phyloP scores from a whole-genome alignment of 2,113 vertebrate genomes.

The Hypomesus transpacificus region DNA sequence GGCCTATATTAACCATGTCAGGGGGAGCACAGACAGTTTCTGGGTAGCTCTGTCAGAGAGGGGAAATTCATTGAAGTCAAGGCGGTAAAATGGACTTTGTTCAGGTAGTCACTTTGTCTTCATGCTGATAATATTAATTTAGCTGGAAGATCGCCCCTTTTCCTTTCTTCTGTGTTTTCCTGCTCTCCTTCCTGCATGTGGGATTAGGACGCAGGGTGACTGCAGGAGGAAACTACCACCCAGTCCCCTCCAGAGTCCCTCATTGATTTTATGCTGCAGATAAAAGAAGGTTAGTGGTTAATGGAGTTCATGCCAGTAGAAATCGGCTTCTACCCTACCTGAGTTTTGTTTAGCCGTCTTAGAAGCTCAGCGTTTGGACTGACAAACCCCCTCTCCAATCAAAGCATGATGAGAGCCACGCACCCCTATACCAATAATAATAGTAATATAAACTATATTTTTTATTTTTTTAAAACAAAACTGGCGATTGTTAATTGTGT shows the following conservation, averaged over 20 bases:
- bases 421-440: background rate
- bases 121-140: constrained; percentile 80
- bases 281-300: constrained; percentile 61
- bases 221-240: constrained; percentile 70
- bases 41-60: constrained; percentile 39
- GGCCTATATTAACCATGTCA: constrained; percentile 29
- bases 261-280: constrained; percentile 75
- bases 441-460: too few species aligned
- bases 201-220: constrained; percentile 79
- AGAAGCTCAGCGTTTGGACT: background rate
- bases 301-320: constrained; percentile 67
- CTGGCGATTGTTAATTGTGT: too few species aligned
- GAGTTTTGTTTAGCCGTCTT: constrained; percentile 56
- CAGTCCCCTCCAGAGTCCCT: constrained; percentile 49
- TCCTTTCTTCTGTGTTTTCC: constrained; percentile 63
- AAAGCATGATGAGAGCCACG: background rate
- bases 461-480: background rate
- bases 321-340: constrained; percentile 35
- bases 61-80: constrained; percentile 74
- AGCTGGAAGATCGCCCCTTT: constrained; percentile 48
- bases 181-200: constrained; percentile 54
- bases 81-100: constrained; percentile 80
- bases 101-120: constrained; percentile 84
- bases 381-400: background rate
- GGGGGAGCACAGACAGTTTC: constrained; percentile 30